Evolutionary conservation across 2,888 invertebrate species (phyloP).

Genomic region (Sphecodes monilicornis): DNA sequence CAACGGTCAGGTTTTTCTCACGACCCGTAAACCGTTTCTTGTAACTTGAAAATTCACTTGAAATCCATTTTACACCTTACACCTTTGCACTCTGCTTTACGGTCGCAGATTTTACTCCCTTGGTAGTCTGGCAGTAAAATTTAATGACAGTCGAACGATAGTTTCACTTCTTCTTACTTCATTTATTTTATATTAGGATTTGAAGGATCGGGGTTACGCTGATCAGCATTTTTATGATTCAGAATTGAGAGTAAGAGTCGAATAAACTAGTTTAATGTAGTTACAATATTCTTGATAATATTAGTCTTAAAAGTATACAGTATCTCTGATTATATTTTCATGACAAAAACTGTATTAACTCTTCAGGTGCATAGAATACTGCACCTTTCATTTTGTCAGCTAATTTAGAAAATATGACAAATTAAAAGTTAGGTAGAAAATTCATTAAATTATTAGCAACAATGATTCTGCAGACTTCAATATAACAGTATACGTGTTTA

Average conservation of each 20-base stretch:
- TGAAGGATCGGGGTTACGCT: background rate
- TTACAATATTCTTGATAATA: background rate
- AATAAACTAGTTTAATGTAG: background rate
- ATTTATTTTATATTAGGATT: conserved; percentile 1
- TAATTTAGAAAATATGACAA: too few relatives aligned
- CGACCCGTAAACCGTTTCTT: background rate
- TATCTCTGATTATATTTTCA: background rate
- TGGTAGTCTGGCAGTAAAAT: background rate
- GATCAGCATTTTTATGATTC: background rate
- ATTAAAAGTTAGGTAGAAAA: too few relatives aligned
- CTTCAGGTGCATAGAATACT: background rate
- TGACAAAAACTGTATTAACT: background rate
- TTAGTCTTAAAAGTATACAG: background rate
- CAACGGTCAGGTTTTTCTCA: background rate
- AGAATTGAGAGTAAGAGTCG: background rate
- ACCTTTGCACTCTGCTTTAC: background rate
- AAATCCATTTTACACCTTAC: conserved; percentile 3
- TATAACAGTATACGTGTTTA: too few relatives aligned
- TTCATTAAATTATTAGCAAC: too few relatives aligned
- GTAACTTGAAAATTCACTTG: background rate
- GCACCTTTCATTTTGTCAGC: too few relatives aligned
- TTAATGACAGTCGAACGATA: conserved; percentile 6
- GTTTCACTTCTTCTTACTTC: background rate
- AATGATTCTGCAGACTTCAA: too few relatives aligned
- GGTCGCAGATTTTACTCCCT: background rate